These are phyloP conservation scores for Lepus timidus DNA, from an alignment of 2,113 vertebrate species.

Conservation along the genomic window DNA sequence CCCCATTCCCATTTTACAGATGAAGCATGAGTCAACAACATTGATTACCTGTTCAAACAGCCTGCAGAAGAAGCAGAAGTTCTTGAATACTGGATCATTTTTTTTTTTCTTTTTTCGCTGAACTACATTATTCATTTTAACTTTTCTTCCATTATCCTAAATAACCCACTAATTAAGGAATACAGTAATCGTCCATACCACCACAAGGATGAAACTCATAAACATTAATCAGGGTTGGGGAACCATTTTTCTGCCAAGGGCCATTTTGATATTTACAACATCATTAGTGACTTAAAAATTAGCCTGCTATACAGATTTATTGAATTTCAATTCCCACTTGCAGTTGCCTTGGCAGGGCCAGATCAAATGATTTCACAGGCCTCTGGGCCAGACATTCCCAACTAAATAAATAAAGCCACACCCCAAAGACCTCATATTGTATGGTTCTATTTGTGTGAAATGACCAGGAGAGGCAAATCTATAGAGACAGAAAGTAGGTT, in stretches of 20 bases:
- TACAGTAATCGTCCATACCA: background rate
- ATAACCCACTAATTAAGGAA: conserved; percentile 27
- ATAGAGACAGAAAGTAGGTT: background rate
- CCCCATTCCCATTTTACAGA: conserved; percentile 13
- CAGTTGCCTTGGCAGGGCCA: no score
- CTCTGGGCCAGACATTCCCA: no score
- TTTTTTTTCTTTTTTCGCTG: background rate
- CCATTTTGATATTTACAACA: no score
- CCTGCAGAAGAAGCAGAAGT: background rate
- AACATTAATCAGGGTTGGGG: background rate
- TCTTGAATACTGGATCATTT: background rate
- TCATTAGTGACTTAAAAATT: no score
- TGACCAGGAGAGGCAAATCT: background rate
- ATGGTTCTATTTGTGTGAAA: background rate
- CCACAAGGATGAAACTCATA: background rate
- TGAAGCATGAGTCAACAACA: conserved; percentile 30
- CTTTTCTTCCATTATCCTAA: background rate
- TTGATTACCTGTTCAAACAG: background rate
- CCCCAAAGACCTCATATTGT: background rate
- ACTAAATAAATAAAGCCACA: no score
- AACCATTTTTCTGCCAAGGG: no score
- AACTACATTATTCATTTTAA: background rate
- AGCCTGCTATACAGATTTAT: no score
- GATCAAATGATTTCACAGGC: no score
- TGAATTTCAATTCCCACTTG: no score